Evolutionary conservation across 1,140 invertebrate genomes (phyloP), one percentile per base, ranked within the genome.

Genomic region (Drosophila cardini): DNA sequence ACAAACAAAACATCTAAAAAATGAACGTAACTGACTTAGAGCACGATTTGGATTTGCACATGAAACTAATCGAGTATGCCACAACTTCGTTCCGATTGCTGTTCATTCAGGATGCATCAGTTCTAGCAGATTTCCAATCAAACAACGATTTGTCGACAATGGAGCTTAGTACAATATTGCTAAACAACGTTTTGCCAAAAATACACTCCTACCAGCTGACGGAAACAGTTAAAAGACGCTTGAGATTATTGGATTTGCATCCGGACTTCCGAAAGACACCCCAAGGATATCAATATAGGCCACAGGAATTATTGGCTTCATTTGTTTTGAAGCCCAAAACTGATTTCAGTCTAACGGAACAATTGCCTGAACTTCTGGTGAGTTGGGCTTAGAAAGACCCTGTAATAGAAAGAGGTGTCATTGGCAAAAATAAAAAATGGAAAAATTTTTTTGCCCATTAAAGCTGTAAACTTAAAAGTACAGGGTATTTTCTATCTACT

Each of bases 241-340:
- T 78, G 0, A 55, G 36, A n/a, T n/a, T 76, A 1, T 13, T 76
- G 9, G 32, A 76, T 3, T 5, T 62, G 5, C 61, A 78, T 72
- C 67, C 76, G 0, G 58, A 43, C 16, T 72, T 67, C 21, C 26
- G 16, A 2, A 48, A 42, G 26, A 52, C 40, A 2, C 6, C 18
- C 2, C 56, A 63, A 8, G 76, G 76, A 1, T 78, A 68, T 63
- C 11, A 76, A 18, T 72, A 67, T 21, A 15, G 4, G 3, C 61
- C 72, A 21, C 11, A 32, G 0, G 2, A 13, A 2, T n/a, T 58
- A 1, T 4, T 11, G 0, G 21, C 4, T 0, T 13, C 13, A 10
- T 64, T 67, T 43, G 15, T 9, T 0, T 13, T 76, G 16, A 21
- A 46, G 42, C 55, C 67, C 8, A 55, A 32, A 18, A 2, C 1